Conservation (phyloP, 2,888 invertebrate species). For the Epirrhoe tristata region DNA sequence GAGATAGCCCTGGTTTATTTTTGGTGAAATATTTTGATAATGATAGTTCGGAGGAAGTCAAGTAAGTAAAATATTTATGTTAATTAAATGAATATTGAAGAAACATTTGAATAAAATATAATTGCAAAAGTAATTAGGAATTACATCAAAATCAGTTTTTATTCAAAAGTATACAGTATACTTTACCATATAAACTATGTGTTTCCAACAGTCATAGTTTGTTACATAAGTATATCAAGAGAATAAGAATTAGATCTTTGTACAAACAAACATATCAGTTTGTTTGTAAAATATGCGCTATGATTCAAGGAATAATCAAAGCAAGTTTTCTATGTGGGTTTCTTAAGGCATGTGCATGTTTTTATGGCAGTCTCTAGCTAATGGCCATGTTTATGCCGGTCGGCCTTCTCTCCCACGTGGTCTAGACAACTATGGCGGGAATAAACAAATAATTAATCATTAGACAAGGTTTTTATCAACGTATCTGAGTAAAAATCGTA, state of each 20-base stretch:
- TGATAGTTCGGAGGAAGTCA: slow-evolving; percentile 45
- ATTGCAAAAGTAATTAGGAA: no score
- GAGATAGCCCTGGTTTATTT: slow-evolving; percentile 64
- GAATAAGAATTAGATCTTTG: no score
- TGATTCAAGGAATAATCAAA: slow-evolving; percentile 3
- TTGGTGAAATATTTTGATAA: slow-evolving; percentile 66
- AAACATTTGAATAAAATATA: no score
- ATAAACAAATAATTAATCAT: slow-evolving; percentile 16
- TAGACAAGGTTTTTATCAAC: not conserved
- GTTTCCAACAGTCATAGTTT: no score
- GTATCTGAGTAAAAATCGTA: not conserved
- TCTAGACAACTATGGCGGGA: slow-evolving; percentile 29
- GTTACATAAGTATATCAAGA: no score
- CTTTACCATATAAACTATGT: no score
- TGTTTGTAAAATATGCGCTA: not conserved
- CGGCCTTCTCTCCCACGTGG: slow-evolving; percentile 61
- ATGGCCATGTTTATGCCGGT: slow-evolving; percentile 24
- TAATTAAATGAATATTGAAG: not conserved
- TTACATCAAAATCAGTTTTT: no score
- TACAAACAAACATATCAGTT: not conserved
- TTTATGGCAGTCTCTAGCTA: slow-evolving; percentile 19
- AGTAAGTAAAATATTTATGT: slow-evolving; percentile 58
- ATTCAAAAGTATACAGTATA: no score
- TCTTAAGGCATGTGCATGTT: slow-evolving; percentile 20
- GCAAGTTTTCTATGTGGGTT: slow-evolving; percentile 23